Evolutionary conservation across 2,797 vertebrate species (phyloP).

Genomic region (Xenopus petersii): DNA sequence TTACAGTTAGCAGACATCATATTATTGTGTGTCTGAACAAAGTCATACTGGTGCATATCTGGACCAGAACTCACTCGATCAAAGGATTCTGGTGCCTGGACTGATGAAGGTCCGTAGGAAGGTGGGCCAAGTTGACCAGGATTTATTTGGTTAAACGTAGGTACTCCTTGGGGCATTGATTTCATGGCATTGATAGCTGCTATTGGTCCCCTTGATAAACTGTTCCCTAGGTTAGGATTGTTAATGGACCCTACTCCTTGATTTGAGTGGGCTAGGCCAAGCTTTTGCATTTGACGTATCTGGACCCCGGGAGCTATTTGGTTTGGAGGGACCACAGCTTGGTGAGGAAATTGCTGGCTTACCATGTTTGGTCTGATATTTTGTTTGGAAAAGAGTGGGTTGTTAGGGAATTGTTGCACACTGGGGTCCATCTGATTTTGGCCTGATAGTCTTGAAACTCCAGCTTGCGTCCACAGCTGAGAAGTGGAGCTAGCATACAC

Average conservation of each 20-base stretch:
- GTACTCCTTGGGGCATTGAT: slow-evolving; percentile 66
- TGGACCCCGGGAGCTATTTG: slow-evolving; percentile 67
- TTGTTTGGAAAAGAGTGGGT: slow-evolving; percentile 66
- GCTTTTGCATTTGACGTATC: slow-evolving; percentile 69
- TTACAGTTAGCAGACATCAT: slow-evolving; percentile 58
- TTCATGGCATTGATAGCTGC: slow-evolving; percentile 71
- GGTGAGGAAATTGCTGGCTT: slow-evolving; percentile 59
- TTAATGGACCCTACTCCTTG: slow-evolving; percentile 63
- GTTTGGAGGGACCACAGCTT: slow-evolving; percentile 54
- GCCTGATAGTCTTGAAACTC: slow-evolving; percentile 60
- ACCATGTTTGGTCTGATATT: slow-evolving; percentile 51
- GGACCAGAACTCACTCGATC: slow-evolving; percentile 48
- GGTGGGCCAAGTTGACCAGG: slow-evolving; percentile 66
- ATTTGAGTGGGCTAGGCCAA: slow-evolving; percentile 55
- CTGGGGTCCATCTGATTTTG: slow-evolving; percentile 65
- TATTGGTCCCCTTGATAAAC: slow-evolving; percentile 61
- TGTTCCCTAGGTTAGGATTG: slow-evolving; percentile 67
- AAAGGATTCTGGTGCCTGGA: slow-evolving; percentile 63
- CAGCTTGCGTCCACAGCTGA: slow-evolving; percentile 65
- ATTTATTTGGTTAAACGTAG: slow-evolving; percentile 66
- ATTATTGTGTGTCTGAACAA: slow-evolving; percentile 61
- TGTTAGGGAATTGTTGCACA: slow-evolving; percentile 67
- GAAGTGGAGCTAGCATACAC: slow-evolving; percentile 58
- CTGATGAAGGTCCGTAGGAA: slow-evolving; percentile 63
- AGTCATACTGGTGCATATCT: slow-evolving; percentile 68